Percentiles rank a stretch among this genome's conserved stretches.
Evolutionary conservation across 2,797 vertebrate genomes (phyloP).

Genomic region (Sphenopsis melanotis): DNA sequence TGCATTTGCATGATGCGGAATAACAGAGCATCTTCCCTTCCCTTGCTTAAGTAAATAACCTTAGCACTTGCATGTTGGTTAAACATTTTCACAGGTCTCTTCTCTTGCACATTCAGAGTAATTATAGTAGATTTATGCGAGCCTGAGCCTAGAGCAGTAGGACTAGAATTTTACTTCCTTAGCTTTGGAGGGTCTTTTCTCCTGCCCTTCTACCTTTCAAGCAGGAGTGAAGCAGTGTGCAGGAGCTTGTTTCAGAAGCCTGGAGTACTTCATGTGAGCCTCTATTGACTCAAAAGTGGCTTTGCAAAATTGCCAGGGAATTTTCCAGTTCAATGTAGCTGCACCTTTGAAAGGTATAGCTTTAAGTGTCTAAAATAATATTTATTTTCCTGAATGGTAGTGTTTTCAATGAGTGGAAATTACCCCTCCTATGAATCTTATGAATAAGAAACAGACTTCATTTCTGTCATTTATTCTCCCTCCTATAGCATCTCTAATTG

Average conservation of each 20-base stretch:
- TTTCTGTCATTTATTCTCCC: neutral
- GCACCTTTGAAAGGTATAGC: neutral
- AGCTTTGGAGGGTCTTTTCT: neutral
- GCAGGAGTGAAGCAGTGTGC: accelerated
- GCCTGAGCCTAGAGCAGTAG: neutral
- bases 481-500: neutral
- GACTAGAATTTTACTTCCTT: neutral
- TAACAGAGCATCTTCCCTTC: neutral
- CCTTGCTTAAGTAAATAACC: neutral
- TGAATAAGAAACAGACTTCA: neutral
- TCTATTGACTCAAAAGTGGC: neutral
- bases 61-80: neutral
- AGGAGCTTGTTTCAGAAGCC: neutral
- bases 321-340: neutral
- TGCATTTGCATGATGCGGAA: neutral
- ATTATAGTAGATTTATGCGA: neutral
- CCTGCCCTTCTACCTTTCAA: neutral
- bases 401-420: neutral
- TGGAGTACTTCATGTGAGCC: neutral
- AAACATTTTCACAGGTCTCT: neutral
- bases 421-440: neutral
- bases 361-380: neutral
- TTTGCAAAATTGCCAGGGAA: neutral
- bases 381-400: neutral
- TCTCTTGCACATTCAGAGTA: neutral